These are phyloP conservation scores for Petrocephalus microphthalmus DNA, from an alignment of 2,113 vertebrate genomes.

Conservation along the genomic window DNA sequence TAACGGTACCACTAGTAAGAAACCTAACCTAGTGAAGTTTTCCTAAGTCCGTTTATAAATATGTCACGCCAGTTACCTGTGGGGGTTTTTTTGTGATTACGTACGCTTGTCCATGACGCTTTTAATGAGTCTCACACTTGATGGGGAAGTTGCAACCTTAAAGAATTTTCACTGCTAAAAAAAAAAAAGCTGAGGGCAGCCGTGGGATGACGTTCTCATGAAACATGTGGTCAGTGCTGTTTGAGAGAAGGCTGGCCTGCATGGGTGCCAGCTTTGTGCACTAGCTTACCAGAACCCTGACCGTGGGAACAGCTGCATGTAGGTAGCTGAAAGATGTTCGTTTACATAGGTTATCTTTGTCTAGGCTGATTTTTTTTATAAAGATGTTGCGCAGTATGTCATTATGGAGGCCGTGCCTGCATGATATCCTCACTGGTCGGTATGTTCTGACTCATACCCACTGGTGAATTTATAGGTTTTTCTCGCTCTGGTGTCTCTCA, in stretches of 20 bases:
- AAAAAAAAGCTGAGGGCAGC: neutral
- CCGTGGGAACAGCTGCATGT: neutral
- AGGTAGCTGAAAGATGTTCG: neutral
- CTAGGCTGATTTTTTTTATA: neutral
- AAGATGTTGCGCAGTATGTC: neutral
- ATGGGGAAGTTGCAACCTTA: neutral
- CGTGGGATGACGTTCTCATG: neutral
- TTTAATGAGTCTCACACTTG: neutral
- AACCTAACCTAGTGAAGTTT: neutral
- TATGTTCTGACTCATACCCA: neutral
- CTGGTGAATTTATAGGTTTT: neutral
- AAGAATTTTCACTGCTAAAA: neutral
- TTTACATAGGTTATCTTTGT: neutral
- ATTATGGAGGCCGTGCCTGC: neutral
- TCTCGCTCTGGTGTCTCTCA: neutral
- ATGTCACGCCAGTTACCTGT: neutral
- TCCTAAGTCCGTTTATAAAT: neutral
- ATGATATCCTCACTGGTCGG: neutral
- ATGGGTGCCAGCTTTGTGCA: neutral
- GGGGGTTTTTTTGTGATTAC: neutral
- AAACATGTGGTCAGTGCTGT: neutral
- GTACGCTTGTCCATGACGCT: neutral
- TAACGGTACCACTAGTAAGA: neutral
- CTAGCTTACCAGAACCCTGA: neutral
- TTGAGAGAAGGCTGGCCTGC: neutral